Evolutionary conservation across 1,140 invertebrate genomes (phyloP), one percentile per base, ranked within the genome.

Genomic region (Ostrea denselamellosa): DNA sequence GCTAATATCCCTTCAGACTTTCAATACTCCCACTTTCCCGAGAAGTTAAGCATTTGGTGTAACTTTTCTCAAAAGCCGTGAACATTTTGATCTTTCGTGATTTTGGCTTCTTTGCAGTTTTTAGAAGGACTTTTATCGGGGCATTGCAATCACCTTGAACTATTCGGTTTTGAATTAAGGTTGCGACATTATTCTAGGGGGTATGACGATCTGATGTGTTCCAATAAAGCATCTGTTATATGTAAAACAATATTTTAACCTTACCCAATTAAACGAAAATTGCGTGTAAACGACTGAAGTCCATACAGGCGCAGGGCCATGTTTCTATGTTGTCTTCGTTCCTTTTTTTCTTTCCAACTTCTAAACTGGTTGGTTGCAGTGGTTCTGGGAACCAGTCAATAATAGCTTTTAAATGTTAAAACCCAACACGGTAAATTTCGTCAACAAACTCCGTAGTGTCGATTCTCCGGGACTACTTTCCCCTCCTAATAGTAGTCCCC

Each of bases 181-280:
- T 62, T 62, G 56, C 56, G n/a, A 62, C n/a, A 7, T 19, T 5
- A n/a, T 44, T 44, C 5, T 44, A 1, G 34, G 34, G 5, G 34
- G 34, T 44, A 1, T 44, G 5, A 44, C 34, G 5, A 44, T 44
- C 5, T 44, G 34, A 5, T 44, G 1, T 44, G 5, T 44, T 44
- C 34, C 34, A 44, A 5, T 44, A 44, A 44, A 44, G 5, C 34
- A 5, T 44, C 34, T 44, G 56, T 62, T 62, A 0, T 62, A 62
- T 19, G 17, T 62, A 2, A 62, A 7, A 19, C 17, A 17, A 19
- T 62, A 17, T 62, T 62, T 19, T 62, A 62, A 62, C 28, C 65
- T 77, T 77, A 77, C 68, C 68, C 68, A 25, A 77, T 77, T 77
- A 77, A 77, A 12, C 28, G 25, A 77, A 77, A 12, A 34, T 77